These are phyloP conservation scores for Lycophotia porphyrea DNA, from an alignment of 2,888 invertebrate genomes.

Conservation along the genomic window DNA sequence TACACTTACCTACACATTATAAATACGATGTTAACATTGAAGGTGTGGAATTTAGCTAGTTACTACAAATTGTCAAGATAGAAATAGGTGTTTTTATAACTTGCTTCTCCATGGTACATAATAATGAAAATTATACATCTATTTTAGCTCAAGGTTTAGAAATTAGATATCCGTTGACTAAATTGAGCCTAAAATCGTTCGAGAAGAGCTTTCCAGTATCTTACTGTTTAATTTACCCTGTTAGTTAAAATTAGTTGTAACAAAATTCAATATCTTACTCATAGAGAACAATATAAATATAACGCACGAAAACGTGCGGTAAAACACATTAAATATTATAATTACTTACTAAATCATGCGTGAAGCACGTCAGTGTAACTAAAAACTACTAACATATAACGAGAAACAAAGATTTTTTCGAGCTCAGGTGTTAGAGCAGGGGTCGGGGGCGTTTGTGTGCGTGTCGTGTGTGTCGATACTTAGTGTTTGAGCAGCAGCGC, in stretches of 20 bases:
- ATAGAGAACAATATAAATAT: slow-evolving; percentile 80
- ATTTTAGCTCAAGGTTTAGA: slow-evolving; percentile 50
- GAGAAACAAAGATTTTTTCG: slow-evolving; percentile 43
- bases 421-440: slow-evolving; percentile 59
- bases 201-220: slow-evolving; percentile 72
- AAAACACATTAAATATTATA: slow-evolving; percentile 64
- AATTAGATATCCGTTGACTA: slow-evolving; percentile 50
- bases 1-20: slow-evolving; percentile 63
- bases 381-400: slow-evolving; percentile 70
- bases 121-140: slow-evolving; percentile 49
- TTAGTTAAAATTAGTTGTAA: slow-evolving; percentile 82
- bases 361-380: slow-evolving; percentile 75
- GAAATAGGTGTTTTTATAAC: slow-evolving; percentile 30
- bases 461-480: slow-evolving; percentile 52
- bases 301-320: slow-evolving; percentile 84
- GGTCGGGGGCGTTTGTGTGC: slow-evolving; percentile 67
- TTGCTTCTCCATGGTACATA: slow-evolving; percentile 42
- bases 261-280: slow-evolving; percentile 78
- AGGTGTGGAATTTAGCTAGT: slow-evolving; percentile 46
- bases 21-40: slow-evolving; percentile 61
- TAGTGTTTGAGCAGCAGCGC: slow-evolving; percentile 87
- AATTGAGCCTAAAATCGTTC: slow-evolving; percentile 64
- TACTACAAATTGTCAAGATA: slow-evolving; percentile 40
- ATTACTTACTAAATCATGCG: slow-evolving; percentile 75
- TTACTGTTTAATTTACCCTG: slow-evolving; percentile 84